Conservation (phyloP, 2,113 vertebrate species). For the Dicerorhinus sumatrensis region DNA sequence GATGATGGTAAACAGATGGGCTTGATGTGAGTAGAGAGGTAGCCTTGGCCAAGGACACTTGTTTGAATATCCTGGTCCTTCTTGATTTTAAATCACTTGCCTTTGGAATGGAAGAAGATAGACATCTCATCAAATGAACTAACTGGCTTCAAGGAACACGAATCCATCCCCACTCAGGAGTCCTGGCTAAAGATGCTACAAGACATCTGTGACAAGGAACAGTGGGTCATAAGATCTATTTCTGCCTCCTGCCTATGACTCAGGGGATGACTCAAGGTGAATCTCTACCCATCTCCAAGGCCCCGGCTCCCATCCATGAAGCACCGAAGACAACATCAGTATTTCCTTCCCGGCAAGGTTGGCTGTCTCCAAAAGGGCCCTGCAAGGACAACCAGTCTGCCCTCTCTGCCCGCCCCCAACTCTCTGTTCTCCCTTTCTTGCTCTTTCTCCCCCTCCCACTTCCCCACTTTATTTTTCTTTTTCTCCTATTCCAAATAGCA, state of each 20-base stretch:
- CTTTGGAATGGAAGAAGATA: neutral
- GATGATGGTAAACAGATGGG: neutral
- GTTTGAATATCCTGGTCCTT: neutral
- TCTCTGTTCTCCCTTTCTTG: neutral
- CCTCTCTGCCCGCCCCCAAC: neutral
- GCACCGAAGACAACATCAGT: neutral
- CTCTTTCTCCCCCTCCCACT: neutral
- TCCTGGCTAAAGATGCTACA: conserved; percentile 8
- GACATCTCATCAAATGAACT: neutral
- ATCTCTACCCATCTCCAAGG: neutral
- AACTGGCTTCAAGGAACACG: neutral
- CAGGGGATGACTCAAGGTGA: conserved; percentile 76
- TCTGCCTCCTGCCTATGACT: conserved; percentile 73
- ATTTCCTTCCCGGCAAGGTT: neutral
- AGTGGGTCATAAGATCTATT: conserved; percentile 69
- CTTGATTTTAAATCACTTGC: neutral
- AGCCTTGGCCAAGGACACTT: neutral
- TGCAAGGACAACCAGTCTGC: neutral
- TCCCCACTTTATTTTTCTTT: neutral
- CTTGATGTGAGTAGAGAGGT: neutral
- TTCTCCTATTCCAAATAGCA: conserved; percentile 51
- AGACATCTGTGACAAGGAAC: conserved; percentile 47
- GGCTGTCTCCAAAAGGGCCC: neutral
- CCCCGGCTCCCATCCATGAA: neutral
- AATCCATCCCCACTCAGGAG: neutral